These are phyloP conservation scores for Dasypolia templi DNA, from an alignment of 2,888 invertebrate species.

Conservation along the genomic window DNA sequence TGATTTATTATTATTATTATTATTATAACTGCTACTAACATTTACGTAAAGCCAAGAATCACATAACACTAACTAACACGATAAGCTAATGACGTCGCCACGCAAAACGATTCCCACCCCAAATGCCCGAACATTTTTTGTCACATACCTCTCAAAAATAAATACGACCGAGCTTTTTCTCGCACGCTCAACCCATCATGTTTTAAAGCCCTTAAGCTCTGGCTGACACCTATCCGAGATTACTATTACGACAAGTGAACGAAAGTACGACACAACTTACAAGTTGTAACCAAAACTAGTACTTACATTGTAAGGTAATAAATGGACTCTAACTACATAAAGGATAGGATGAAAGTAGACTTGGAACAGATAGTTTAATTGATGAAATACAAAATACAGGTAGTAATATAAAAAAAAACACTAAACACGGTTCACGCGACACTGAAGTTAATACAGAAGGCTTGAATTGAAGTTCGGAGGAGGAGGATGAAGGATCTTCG, in stretches of 20 bases:
- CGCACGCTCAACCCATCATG: slow-evolving; percentile 48
- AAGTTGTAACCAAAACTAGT: background rate
- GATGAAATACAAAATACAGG: no score
- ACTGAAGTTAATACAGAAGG: no score
- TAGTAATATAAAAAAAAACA: no score
- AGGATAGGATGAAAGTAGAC: no score
- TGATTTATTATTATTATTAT: no score
- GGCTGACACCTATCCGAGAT: slow-evolving; percentile 59
- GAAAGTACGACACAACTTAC: background rate
- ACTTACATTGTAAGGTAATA: no score
- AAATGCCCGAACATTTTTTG: slow-evolving; percentile 21
- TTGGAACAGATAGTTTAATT: no score
- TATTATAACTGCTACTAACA: background rate
- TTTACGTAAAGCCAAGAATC: background rate
- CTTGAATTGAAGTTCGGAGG: no score
- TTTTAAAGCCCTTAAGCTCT: slow-evolving; percentile 58
- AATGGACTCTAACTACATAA: background rate
- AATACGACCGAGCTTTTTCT: slow-evolving; percentile 58
- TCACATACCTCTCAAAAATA: slow-evolving; percentile 23
- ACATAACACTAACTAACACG: slow-evolving; percentile 25
- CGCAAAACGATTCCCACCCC: slow-evolving; percentile 16
- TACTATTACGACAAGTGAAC: slow-evolving; percentile 42
- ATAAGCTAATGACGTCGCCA: slow-evolving; percentile 25
- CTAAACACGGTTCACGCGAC: no score
- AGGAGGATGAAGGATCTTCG: no score